Percentiles rank a stretch among this genome's conserved stretches.
These are phyloP conservation scores for Empidonax alnorum DNA, from an alignment of 2,113 vertebrate species.

Conservation along the genomic window DNA sequence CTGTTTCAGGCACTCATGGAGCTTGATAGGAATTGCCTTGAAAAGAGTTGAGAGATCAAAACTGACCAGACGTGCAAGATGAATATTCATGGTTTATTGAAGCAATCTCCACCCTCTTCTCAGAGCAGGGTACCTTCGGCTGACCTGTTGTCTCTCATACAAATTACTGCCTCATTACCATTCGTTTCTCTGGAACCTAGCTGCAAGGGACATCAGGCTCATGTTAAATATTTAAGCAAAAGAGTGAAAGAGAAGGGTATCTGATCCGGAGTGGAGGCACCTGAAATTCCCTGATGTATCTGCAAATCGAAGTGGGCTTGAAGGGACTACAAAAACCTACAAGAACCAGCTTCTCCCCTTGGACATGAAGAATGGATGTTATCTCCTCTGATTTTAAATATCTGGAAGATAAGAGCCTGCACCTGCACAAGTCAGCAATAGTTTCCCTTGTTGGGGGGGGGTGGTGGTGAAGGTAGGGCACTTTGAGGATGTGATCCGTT, in stretches of 20 bases:
- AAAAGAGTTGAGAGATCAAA: slow-evolving; percentile 63
- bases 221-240: neutral
- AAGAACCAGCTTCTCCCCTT: neutral
- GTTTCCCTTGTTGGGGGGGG: neutral
- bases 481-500: neutral
- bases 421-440: neutral
- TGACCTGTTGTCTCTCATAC: slow-evolving; percentile 24
- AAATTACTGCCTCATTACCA: slow-evolving; percentile 18
- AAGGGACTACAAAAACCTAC: neutral
- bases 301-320: neutral
- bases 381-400: neutral
- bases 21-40: slow-evolving; percentile 33
- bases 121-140: neutral
- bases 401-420: neutral
- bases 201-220: neutral
- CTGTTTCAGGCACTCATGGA: slow-evolving; percentile 37
- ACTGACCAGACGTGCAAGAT: slow-evolving; percentile 42
- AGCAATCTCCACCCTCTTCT: neutral
- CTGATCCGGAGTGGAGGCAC: neutral
- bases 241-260: neutral
- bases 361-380: neutral
- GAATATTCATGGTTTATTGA: slow-evolving; percentile 60
- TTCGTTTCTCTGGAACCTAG: neutral
- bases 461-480: neutral
- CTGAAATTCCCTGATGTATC: neutral